Percentiles rank a stretch among this genome's conserved stretches.
Conservation (phyloP, 2,888 invertebrate species). For the Trichopria drosophilae region DNA sequence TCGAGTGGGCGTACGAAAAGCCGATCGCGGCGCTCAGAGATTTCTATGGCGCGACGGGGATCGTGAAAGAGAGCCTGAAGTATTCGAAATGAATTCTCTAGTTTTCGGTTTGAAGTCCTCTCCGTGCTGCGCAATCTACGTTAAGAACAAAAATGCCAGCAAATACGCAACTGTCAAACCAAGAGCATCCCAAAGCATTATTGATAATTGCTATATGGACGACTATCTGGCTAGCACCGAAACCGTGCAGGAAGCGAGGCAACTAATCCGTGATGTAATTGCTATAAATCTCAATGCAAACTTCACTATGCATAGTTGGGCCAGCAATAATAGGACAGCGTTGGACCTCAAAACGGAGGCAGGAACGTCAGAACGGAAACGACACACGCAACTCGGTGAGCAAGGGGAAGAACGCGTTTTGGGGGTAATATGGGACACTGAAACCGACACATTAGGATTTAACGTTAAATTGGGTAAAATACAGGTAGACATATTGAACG, state of each 20-base stretch:
- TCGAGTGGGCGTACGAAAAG: constrained; percentile 38
- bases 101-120: constrained; percentile 36
- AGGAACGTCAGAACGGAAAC: neutral
- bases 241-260: constrained; percentile 31
- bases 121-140: constrained; percentile 29
- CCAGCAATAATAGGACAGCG: constrained; percentile 19
- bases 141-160: constrained; percentile 41
- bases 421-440: constrained; percentile 14
- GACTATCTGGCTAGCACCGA: constrained; percentile 33
- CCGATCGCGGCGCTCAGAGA: constrained; percentile 41
- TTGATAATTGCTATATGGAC: constrained; percentile 42
- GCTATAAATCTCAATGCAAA: constrained; percentile 31
- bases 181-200: constrained; percentile 37
- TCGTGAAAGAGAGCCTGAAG: constrained; percentile 11
- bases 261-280: constrained; percentile 27
- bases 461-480: neutral
- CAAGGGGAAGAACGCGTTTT: constrained; percentile 10
- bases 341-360: neutral
- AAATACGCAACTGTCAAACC: constrained; percentile 30
- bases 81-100: constrained; percentile 38
- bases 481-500: neutral
- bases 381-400: no score
- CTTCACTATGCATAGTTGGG: constrained; percentile 36
- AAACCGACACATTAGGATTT: neutral
- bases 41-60: constrained; percentile 33